Evolutionary conservation across 2,888 invertebrate species (phyloP), one percentile per base, ranked within the genome.

Genomic region (Strigamia transsilvanica): DNA sequence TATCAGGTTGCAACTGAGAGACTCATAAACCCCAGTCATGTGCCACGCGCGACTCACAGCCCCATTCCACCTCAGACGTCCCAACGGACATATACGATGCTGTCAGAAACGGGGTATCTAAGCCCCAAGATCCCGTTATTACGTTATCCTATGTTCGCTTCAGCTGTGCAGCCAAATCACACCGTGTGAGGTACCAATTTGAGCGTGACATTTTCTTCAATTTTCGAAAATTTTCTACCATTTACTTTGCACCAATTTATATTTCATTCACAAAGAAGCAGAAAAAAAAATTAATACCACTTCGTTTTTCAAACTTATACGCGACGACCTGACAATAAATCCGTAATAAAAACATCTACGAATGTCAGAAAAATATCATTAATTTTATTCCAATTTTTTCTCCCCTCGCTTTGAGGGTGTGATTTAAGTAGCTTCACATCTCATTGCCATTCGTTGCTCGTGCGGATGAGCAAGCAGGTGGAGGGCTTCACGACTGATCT

Each of bases 61-160:
- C 4, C 56, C 51, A 21, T 21, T 56, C 56, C 73, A 32, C 73
- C 23, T 32, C 73, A 27, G n/a, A 27, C 73, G 73, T 73, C 73
- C 27, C 73, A 13, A 13, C 73, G 73, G 32, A 73, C 73, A 15
- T 27, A 27, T 73, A 73, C 12, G 73, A 4, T 32, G 73, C 27
- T 15, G 32, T 73, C 73, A 73, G 73, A 73, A 73, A 73, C 73
- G 27, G 27, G 73, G 32, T 56, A 73, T 32, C 73, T 73, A 73
- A 73, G 73, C 73, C 73, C 32, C 32, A 56, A 73, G 32, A 73
- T 32, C 73, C 38, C 73, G 73, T 73, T 73, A 73, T 73, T 73
- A 73, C 73, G 73, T 73, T 73, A 73, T 73, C 73, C 73, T 27
- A 73, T 32, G 73, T 73, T 56, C 73, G 32, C 73, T 73, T 73